These are phyloP conservation scores for Plebejus melissa DNA, from an alignment of 2,888 invertebrate genomes.

Conservation along the genomic window DNA sequence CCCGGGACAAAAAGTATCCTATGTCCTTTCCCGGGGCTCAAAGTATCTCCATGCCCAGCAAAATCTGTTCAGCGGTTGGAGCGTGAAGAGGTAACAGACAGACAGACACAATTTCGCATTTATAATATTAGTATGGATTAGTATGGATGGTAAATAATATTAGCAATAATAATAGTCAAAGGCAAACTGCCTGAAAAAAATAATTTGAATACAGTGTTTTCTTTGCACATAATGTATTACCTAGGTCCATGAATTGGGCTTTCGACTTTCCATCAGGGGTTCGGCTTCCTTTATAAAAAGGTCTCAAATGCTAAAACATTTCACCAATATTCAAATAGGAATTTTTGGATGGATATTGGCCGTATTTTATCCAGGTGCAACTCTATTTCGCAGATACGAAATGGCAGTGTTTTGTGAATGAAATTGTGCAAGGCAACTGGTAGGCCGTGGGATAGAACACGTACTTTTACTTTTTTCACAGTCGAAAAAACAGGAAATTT, in stretches of 20 bases:
- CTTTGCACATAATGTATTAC: neutral
- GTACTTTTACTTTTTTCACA: conserved; percentile 10
- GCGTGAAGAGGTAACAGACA: too few species aligned
- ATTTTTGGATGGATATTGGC: conserved; percentile 17
- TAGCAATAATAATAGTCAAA: too few species aligned
- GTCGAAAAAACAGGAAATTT: neutral
- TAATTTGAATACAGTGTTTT: too few species aligned
- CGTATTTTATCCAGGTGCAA: conserved; percentile 18
- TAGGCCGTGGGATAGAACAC: conserved; percentile 2
- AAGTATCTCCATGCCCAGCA: too few species aligned
- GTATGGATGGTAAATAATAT: too few species aligned
- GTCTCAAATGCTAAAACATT: conserved; percentile 15
- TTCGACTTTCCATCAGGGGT: neutral
- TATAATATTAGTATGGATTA: too few species aligned
- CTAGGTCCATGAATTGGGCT: neutral
- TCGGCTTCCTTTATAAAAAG: neutral
- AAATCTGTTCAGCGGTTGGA: too few species aligned
- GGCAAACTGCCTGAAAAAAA: too few species aligned
- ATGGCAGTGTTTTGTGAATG: conserved; percentile 16
- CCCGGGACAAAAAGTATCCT: too few species aligned
- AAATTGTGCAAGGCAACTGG: conserved; percentile 4
- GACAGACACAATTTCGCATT: too few species aligned
- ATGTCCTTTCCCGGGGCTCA: too few species aligned
- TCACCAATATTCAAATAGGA: conserved; percentile 16
- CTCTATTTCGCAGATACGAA: conserved; percentile 18